These are phyloP conservation scores for Chrysodeixis includens DNA, from an alignment of 2,888 invertebrate species.

Conservation along the genomic window DNA sequence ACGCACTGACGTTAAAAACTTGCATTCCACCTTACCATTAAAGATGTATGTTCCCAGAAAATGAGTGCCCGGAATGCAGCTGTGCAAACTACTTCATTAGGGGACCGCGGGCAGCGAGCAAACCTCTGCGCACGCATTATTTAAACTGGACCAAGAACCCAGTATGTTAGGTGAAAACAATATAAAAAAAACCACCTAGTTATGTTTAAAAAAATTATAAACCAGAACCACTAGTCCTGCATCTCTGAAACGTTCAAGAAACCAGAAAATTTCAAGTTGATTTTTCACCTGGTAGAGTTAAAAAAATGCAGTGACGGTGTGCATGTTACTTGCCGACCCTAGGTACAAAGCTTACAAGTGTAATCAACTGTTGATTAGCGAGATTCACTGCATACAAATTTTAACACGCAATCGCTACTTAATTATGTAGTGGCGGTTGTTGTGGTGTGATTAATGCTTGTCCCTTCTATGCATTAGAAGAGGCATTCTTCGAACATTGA, in stretches of 20 bases:
- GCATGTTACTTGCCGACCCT: not conserved
- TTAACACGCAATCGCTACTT: not conserved
- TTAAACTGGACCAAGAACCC: conserved; percentile 9
- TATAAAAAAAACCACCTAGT: not conserved
- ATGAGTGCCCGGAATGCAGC: conserved; percentile 80
- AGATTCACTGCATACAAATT: not conserved
- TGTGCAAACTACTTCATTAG: conserved; percentile 76
- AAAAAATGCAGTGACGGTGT: not conserved
- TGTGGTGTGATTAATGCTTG: not conserved
- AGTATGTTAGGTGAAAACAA: not conserved
- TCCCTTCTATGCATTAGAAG: not conserved
- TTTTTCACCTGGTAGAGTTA: not conserved
- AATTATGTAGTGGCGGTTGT: not conserved
- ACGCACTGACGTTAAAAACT: conserved; percentile 72
- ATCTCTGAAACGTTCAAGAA: too few species aligned
- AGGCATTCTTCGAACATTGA: not conserved
- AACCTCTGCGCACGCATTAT: conserved; percentile 44
- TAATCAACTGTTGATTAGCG: not conserved
- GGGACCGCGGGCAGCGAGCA: conserved; percentile 63
- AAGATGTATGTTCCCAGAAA: conserved; percentile 82
- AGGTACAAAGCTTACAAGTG: not conserved
- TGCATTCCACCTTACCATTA: conserved; percentile 79
- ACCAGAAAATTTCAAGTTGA: too few species aligned
- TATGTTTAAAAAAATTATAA: not conserved
- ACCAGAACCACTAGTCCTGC: not conserved